Evolutionary conservation across 2,797 vertebrate species (phyloP), one percentile per base, ranked within the genome.

Genomic region (Alosa sapidissima): DNA sequence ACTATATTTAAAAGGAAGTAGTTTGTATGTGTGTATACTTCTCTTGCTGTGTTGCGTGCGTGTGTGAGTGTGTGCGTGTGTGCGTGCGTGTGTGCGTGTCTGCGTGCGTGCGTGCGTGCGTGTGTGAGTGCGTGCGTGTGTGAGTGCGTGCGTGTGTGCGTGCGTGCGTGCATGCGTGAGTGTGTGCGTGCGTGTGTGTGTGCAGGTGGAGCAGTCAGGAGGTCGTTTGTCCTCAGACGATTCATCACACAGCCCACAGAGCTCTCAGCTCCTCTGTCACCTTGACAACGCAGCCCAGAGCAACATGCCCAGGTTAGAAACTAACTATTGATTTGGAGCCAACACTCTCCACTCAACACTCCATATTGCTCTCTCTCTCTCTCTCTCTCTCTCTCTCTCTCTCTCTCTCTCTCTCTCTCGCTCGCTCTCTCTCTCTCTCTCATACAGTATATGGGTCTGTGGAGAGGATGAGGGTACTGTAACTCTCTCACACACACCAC

Each of bases 201-300:
- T 28, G 72, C 81, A 36, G 81, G 47, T 85, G 51, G 21, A 55
- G 54, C 33, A 7, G 41, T 49, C 88, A 85, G 86, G 84, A 88
- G 89, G 89, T 90, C 89, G 88, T 90, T 90, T 89, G 88, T 95
- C 96, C 94, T 95, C 95, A 60, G 95, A 97, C 87, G 95, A 97
- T 93, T 94, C 96, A 87, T 94, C 96, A 90, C 96, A 95, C 95
- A 96, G 94, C 28, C 91, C 96, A 86, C 96, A 97, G 92, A 93
- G 94, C 93, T 95, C 96, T 94, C 95, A 97, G 95, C 95, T 97
- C 91, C 96, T 97, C 93, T 97, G 97, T 95, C 96, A 96, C 96
- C 96, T 97, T 93, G 96, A 96, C 94, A 94, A 96, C 93, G 90
- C 92, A 89, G 94, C 89, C 93, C 94, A 95, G 86, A 94, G 96